Conservation (phyloP, 2,113 vertebrate species). For the Siniperca chuatsi region DNA sequence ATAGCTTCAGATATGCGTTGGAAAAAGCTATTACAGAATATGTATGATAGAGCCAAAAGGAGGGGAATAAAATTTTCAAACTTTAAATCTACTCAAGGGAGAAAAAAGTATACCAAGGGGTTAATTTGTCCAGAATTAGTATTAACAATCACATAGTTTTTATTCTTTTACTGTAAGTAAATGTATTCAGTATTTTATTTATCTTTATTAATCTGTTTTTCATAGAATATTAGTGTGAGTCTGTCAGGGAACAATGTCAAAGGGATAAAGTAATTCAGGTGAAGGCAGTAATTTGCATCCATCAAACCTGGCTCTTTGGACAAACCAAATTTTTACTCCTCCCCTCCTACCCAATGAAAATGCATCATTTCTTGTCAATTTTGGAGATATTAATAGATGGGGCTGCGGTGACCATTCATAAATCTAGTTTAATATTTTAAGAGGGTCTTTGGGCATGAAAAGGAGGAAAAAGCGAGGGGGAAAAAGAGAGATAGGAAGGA, state of each 20-base stretch:
- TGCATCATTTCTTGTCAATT: constrained; percentile 82
- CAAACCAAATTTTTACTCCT: constrained; percentile 71
- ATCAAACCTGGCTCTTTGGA: constrained; percentile 64
- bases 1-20: not conserved
- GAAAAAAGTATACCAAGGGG: not conserved
- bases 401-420: constrained; percentile 83
- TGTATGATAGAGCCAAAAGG: not conserved
- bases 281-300: constrained; percentile 33
- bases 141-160: not conserved
- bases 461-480: constrained; percentile 25
- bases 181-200: not conserved
- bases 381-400: constrained; percentile 84
- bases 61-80: not conserved
- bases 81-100: not conserved
- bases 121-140: not conserved
- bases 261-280: constrained; percentile 12
- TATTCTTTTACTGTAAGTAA: not conserved
- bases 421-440: constrained; percentile 88
- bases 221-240: not conserved
- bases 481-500: constrained; percentile 23
- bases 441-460: constrained; percentile 81
- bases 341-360: constrained; percentile 66
- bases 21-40: not conserved
- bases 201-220: not conserved
- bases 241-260: not conserved